Evolutionary conservation across 2,888 invertebrate genomes (phyloP), one percentile per base, ranked within the genome.

Genomic region (Lepidocyrtoides sp.): DNA sequence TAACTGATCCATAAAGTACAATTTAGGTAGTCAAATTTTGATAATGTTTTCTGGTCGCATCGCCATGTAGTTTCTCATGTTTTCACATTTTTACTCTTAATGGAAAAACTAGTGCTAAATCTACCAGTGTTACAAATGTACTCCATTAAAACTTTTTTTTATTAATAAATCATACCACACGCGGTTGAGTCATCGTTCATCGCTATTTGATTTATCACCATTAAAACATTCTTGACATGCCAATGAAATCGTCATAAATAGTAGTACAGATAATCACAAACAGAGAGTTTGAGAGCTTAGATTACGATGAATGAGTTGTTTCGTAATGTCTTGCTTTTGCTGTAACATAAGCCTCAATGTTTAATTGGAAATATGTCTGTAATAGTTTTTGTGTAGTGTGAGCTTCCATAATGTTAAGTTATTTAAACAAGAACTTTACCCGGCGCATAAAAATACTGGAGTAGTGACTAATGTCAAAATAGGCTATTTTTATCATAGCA

Each of bases 151-250:
- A n/a, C n/a, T n/a, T n/a, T n/a, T 26, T 60, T 60, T 60, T 60
- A 60, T 60, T 69, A 69, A 69, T 69, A 69, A 69, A 69, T 69
- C n/a, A 17, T 36, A 32, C 63, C 26, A 69, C 66, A 69, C 36
- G 66, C 36, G 36, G 23, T 23, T 69, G 66, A 69, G 17, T 69
- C 66, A 69, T 69, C 66, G 1, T 36, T 69, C n/a, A n/a, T n/a
- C n/a, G n/a, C n/a, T n/a, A n/a, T 14, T 69, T 69, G 32, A 17
- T 63, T 29, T 3, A 17, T n/a, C n/a, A n/a, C n/a, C 63, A 63
- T 29, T 3, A 29, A 60, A 26, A 63, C 63, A 5, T 26, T 60
- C 23, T n/a, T n/a, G n/a, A n/a, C n/a, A n/a, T n/a, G n/a, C n/a
- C n/a, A n/a, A n/a, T n/a, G n/a, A n/a, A n/a, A n/a, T n/a, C n/a